Percentiles rank a stretch among this genome's conserved stretches.
Evolutionary conservation across 2,888 invertebrate species (phyloP).

Genomic region (Drosophila macrospina): DNA sequence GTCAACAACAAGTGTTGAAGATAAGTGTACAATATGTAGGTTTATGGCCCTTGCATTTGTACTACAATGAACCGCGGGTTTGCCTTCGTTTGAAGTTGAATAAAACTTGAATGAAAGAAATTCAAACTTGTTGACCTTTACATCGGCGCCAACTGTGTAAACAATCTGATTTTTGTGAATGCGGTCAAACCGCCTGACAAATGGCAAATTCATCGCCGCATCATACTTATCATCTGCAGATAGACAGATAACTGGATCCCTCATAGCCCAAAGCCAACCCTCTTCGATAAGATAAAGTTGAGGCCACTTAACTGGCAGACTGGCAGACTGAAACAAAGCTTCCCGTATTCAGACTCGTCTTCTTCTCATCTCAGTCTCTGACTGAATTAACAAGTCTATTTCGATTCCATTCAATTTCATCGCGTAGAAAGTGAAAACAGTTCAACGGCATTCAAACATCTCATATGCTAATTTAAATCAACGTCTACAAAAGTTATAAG

Average conservation of each 20-base stretch:
- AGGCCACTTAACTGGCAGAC: background rate
- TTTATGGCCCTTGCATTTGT: slow-evolving; percentile 56
- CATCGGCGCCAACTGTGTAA: slow-evolving; percentile 54
- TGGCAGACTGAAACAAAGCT: background rate
- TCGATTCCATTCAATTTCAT: slow-evolving; percentile 19
- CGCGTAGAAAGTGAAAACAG: slow-evolving; percentile 62
- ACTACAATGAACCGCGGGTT: slow-evolving; percentile 59
- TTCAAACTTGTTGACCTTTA: slow-evolving; percentile 71
- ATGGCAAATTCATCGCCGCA: slow-evolving; percentile 18
- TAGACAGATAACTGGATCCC: background rate
- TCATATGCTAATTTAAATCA: slow-evolving; percentile 58
- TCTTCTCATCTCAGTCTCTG: background rate
- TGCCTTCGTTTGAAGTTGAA: slow-evolving; percentile 43
- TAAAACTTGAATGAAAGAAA: slow-evolving; percentile 39
- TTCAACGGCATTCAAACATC: slow-evolving; percentile 55
- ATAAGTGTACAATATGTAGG: slow-evolving; percentile 41
- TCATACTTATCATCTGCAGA: slow-evolving; percentile 10
- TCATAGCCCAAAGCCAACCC: background rate
- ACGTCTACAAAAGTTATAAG: slow-evolving; percentile 9
- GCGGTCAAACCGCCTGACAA: slow-evolving; percentile 45
- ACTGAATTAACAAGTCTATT: slow-evolving; percentile 12
- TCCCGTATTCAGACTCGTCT: background rate
- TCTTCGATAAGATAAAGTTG: slow-evolving; percentile 29
- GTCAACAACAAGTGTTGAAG: slow-evolving; percentile 47
- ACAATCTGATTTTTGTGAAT: slow-evolving; percentile 45